These are phyloP conservation scores for Setipinna tenuifilis DNA, from an alignment of 2,797 vertebrate genomes.

Conservation along the genomic window DNA sequence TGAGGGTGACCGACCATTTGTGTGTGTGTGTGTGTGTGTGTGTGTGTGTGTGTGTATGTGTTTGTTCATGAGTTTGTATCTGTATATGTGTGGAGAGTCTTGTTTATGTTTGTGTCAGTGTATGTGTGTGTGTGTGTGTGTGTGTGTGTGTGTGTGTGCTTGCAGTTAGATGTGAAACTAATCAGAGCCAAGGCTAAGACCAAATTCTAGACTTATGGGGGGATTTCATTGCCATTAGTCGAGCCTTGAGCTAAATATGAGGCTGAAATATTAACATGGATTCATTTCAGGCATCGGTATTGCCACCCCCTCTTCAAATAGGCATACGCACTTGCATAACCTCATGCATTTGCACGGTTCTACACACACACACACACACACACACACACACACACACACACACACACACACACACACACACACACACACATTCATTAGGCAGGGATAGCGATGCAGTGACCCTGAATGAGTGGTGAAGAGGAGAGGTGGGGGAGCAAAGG, in stretches of 20 bases:
- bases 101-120: constrained; percentile 40
- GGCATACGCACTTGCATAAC: neutral
- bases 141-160: neutral
- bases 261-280: constrained; percentile 21
- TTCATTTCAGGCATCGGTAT: constrained; percentile 9
- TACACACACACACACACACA: neutral
- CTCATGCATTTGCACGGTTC: no score
- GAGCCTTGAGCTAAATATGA: constrained; percentile 23
- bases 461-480: constrained; percentile 38
- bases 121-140: constrained; percentile 23
- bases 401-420: constrained; percentile 35
- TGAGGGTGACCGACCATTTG: neutral
- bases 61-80: neutral
- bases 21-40: neutral
- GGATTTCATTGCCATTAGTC: constrained; percentile 35
- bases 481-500: constrained; percentile 40
- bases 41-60: constrained; percentile 42
- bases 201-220: constrained; percentile 72
- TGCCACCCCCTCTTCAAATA: neutral
- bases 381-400: neutral
- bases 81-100: constrained; percentile 25
- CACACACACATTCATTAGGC: constrained; percentile 63
- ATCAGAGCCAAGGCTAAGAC: constrained; percentile 19
- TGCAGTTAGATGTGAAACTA: neutral
- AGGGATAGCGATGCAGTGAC: constrained; percentile 51